A percentile compares a stretch with the other conserved stretches of the same genome.
Evolutionary conservation across 2,113 vertebrate genomes (phyloP).

Genomic region (Thamnaconus septentrionalis): DNA sequence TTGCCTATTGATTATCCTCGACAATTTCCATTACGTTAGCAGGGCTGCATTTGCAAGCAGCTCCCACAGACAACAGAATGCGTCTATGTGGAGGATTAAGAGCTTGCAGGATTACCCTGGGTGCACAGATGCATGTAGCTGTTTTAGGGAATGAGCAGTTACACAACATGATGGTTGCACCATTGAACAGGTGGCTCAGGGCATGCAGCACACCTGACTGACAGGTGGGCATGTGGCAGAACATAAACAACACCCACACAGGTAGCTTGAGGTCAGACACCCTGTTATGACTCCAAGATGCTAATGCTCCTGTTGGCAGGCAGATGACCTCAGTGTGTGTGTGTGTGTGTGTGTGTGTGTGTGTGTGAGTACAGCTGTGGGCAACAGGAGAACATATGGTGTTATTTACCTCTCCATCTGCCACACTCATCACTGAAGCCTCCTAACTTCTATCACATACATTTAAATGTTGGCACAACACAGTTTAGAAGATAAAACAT

Average conservation of each 20-base stretch:
- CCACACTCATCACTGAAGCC: background rate
- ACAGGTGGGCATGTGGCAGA: conserved; percentile 25
- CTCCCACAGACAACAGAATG: background rate
- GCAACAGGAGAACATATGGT: conserved; percentile 40
- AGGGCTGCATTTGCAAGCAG: too few relatives aligned
- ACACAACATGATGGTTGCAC: conserved; percentile 47
- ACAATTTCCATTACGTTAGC: too few relatives aligned
- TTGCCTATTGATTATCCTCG: too few relatives aligned
- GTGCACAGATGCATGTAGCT: conserved; percentile 22
- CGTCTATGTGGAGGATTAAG: conserved; percentile 58
- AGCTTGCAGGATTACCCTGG: conserved; percentile 65
- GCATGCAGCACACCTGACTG: conserved; percentile 36
- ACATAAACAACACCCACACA: background rate
- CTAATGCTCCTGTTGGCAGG: too few relatives aligned
- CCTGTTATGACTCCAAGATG: too few relatives aligned
- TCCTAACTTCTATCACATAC: too few relatives aligned
- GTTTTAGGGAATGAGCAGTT: conserved; percentile 42
- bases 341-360: too few relatives aligned
- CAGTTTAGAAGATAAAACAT: too few relatives aligned
- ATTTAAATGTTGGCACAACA: too few relatives aligned
- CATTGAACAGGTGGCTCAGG: conserved; percentile 9
- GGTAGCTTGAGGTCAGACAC: too few relatives aligned
- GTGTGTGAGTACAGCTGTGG: conserved; percentile 3
- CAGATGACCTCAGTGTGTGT: conserved; percentile 2
- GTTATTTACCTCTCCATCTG: conserved; percentile 36